phyloP scores from a whole-genome alignment of 2,888 invertebrate species.

The Drosophila buzzatii region DNA sequence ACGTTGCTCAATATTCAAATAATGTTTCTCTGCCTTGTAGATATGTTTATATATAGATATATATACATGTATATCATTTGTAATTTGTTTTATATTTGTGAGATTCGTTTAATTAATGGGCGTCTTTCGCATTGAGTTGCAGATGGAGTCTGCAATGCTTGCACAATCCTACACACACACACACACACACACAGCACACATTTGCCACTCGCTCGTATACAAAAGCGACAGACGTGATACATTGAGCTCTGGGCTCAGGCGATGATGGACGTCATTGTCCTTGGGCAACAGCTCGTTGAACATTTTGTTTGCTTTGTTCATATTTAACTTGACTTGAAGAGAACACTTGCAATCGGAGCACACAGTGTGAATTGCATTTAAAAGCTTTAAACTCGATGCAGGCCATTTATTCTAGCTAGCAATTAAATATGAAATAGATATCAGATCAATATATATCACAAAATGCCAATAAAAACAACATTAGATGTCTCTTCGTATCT shows the following conservation, averaged over 20 bases:
- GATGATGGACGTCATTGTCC: slow-evolving; percentile 38
- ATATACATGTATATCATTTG: not conserved
- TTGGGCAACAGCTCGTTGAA: slow-evolving; percentile 7
- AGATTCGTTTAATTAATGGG: slow-evolving; percentile 21
- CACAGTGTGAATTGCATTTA: slow-evolving; percentile 4
- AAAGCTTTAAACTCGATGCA: not conserved
- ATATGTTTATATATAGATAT: not conserved
- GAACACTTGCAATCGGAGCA: not conserved
- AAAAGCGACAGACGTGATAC: slow-evolving; percentile 43
- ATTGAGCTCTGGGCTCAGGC: slow-evolving; percentile 48
- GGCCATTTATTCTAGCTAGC: not conserved
- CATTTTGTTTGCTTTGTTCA: slow-evolving; percentile 14
- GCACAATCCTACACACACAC: not conserved
- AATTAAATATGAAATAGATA: not conserved
- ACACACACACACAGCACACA: not conserved
- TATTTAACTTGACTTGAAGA: slow-evolving; percentile 5
- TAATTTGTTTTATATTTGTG: slow-evolving; percentile 15
- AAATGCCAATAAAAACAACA: not conserved
- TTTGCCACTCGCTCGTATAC: not conserved
- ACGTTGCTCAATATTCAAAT: not conserved
- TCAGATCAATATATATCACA: not conserved
- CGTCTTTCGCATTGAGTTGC: slow-evolving; percentile 10
- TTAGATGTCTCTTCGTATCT: not conserved
- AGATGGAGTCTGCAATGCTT: slow-evolving; percentile 12
- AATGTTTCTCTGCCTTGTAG: too few species aligned